Base-by-base conservation (phyloP, 2,113 vertebrate genomes). In the Alethe diademata region DNA sequence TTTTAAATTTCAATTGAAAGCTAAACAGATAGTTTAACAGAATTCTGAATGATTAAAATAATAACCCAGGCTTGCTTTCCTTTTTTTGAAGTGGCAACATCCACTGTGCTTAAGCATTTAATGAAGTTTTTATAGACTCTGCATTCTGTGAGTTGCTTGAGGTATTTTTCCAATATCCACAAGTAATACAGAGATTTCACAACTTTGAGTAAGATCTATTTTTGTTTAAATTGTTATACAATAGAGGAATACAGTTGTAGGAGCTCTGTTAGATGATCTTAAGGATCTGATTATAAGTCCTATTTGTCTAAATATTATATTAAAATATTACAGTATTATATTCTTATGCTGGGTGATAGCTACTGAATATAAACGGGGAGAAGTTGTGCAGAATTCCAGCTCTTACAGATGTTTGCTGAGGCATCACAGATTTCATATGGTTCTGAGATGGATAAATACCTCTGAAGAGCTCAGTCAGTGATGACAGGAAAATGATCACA, bases 281-380 rank as follows among this genome's bases (percentile, higher is more conserved):
- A 58, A 71, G 82, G 82, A 51, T 71, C 72, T 64, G 53, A 90
- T 71, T 88, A 53, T 76, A 93, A 93, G 84, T 74, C 51, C 53
- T 67, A 36, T 93, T 90, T 95, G 60, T 79, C 88, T 84, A 92
- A 96, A 94, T 93, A 95, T 64, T 92, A 70, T 51, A 88, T 71
- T 82, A 88, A 90, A 93, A 90, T 94, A 86, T 67, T 28, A 16
- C 40, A 26, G 85, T 53, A 51, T 96, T 94, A 84, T 48, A 56
- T 92, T 76, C 85, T 92, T 43, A 58, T 12, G n/a, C 69, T 43
- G 71, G 12, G 31, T 72, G 80, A 88, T 88, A 0, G 1, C 72
- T 78, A 4, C 69, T 2, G 25, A 64, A 33, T 67, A 60, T 10
- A 74, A 60, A 51, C 0, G 8, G 61, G 78, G 78, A 50, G 90